phyloP scores from a whole-genome alignment of 2,888 invertebrate species.

The Dolichomitus sp. region DNA sequence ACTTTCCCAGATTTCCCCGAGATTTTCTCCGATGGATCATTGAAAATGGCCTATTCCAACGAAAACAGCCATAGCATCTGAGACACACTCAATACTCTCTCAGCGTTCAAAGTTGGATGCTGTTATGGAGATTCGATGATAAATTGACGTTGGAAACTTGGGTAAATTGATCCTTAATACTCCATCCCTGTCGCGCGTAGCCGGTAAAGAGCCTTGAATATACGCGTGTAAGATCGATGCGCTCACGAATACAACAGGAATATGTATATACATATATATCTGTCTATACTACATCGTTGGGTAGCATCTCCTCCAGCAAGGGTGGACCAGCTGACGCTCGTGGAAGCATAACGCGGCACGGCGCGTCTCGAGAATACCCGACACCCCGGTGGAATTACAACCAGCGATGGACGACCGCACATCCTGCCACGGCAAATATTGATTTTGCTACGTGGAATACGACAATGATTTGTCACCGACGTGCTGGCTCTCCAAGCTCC shows the following conservation, averaged over 20 bases:
- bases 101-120: neutral
- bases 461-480: conserved; percentile 83
- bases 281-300: neutral
- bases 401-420: conserved; percentile 71
- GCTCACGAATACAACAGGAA: conserved; percentile 6
- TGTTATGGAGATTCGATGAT: neutral
- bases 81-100: neutral
- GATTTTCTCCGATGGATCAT: conserved; percentile 17
- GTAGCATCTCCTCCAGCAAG: conserved; percentile 11
- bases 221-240: conserved; percentile 17
- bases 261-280: neutral
- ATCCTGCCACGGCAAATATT: conserved; percentile 82
- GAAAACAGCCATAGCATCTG: neutral
- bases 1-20: neutral
- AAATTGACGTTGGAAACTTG: neutral
- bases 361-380: conserved; percentile 52
- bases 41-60: neutral
- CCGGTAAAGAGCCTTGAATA: neutral
- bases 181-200: conserved; percentile 13
- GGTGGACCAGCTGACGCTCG: conserved; percentile 45
- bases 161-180: conserved; percentile 23
- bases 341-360: conserved; percentile 29
- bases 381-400: conserved; percentile 62
- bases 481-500: conserved; percentile 50
- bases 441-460: conserved; percentile 81